Conservation (phyloP, 2,113 vertebrate genomes). For the Archilochus colubris region DNA sequence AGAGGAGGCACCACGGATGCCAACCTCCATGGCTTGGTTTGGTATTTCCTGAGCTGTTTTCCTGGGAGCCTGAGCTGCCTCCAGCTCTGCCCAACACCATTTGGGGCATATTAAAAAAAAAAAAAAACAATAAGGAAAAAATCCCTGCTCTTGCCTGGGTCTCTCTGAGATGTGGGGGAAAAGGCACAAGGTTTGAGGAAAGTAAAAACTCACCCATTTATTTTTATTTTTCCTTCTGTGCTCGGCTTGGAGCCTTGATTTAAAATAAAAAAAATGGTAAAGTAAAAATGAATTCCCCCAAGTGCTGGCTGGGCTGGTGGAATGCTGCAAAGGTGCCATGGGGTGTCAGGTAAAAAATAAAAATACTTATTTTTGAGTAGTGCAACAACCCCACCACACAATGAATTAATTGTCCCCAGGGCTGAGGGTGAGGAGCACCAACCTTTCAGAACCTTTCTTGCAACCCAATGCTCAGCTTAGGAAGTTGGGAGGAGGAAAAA, state of each 20-base stretch:
- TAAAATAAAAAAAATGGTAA: not conserved
- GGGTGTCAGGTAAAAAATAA: not conserved
- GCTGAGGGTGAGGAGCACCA: not conserved
- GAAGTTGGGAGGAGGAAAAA: not conserved
- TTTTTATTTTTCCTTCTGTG: not conserved
- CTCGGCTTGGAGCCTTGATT: accelerated
- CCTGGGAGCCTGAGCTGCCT: not conserved
- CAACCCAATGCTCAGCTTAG: not conserved
- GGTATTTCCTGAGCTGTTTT: not conserved
- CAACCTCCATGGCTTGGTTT: not conserved
- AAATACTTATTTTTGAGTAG: not conserved
- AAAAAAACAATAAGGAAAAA: not conserved
- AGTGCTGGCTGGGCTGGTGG: too few species aligned
- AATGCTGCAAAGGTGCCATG: not conserved
- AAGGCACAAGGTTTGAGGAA: slow-evolving; percentile 13
- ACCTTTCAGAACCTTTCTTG: not conserved
- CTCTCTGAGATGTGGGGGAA: accelerated
- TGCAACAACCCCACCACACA: not conserved
- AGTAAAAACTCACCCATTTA: not conserved
- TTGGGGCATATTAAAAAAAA: not conserved
- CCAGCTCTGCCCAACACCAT: accelerated
- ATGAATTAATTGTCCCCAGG: not conserved
- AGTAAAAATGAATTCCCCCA: too few species aligned
- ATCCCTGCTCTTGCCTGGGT: not conserved
- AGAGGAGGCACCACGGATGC: too few species aligned